A percentile compares a stretch with the other conserved stretches of the same genome.
Conservation (phyloP, 53 echinoderm and acorn worm species). For the Paracentrotus lividus region DNA sequence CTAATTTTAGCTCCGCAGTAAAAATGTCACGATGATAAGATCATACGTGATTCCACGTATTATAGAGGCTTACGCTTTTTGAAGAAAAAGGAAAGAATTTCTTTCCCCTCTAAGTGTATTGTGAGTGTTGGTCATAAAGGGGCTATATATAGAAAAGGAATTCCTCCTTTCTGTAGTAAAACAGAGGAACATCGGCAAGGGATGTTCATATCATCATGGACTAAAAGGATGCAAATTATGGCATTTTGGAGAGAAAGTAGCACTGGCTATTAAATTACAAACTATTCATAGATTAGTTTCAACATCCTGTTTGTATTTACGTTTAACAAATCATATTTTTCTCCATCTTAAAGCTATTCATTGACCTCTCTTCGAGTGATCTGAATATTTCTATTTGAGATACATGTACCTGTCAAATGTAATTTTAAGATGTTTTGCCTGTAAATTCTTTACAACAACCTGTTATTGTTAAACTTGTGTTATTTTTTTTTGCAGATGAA, state of each 20-base stretch:
- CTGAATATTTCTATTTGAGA: no score
- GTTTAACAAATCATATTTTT: no score
- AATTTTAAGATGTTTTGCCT: no score
- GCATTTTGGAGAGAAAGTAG: background rate
- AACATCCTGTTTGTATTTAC: no score
- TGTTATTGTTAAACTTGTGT: background rate
- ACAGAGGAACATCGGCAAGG: background rate
- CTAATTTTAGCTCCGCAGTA: conserved; percentile 31
- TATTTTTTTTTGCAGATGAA: background rate
- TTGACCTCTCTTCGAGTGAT: no score
- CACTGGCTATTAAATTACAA: background rate
- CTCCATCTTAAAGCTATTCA: no score
- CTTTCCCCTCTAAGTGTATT: conserved; percentile 9
- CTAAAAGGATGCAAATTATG: background rate
- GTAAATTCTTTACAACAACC: background rate
- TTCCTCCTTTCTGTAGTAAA: conserved; percentile 10
- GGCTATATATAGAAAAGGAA: conserved; percentile 33
- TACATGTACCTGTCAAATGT: no score
- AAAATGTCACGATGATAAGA: conserved; percentile 48
- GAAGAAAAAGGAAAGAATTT: conserved; percentile 36
- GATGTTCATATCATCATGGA: background rate
- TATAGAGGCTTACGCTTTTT: conserved; percentile 4
- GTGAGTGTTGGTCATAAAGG: conserved; percentile 40
- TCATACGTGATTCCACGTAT: conserved; percentile 16
- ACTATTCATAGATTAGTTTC: background rate